A percentile compares a stretch with the other conserved stretches of the same genome.
Conservation (phyloP, 2,888 invertebrate species). For the Rhingia campestris region DNA sequence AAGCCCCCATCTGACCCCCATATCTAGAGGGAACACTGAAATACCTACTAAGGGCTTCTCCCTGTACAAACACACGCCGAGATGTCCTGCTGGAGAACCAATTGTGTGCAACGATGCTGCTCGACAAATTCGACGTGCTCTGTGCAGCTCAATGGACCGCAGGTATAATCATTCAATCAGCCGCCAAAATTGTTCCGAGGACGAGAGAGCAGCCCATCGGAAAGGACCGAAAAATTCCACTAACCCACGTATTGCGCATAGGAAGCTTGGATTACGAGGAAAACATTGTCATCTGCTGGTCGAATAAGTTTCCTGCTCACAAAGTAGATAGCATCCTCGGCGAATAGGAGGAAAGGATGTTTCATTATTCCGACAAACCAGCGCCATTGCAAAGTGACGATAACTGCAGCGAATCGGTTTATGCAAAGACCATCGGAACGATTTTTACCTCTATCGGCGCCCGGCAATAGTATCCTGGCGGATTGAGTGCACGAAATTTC, state of each 20-base stretch:
- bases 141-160: slow-evolving; percentile 57
- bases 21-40: slow-evolving; percentile 2
- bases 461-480: too few species aligned
- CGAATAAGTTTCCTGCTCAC: not conserved
- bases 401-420: slow-evolving; percentile 35
- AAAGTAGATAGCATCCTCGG: not conserved
- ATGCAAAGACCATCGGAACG: slow-evolving; percentile 8
- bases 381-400: slow-evolving; percentile 50
- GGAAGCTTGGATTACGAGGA: slow-evolving; percentile 5
- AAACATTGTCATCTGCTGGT: slow-evolving; percentile 13
- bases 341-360: slow-evolving; percentile 15
- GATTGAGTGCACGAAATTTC: too few species aligned
- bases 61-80: not conserved
- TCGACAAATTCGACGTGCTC: slow-evolving; percentile 49
- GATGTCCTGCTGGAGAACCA: not conserved
- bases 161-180: slow-evolving; percentile 70
- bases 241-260: not conserved
- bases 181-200: slow-evolving; percentile 45
- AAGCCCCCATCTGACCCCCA: not conserved
- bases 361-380: slow-evolving; percentile 22
- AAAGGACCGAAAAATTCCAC: slow-evolving; percentile 6
- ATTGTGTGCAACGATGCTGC: slow-evolving; percentile 48
- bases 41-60: slow-evolving; percentile 16
- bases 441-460: slow-evolving; percentile 7
- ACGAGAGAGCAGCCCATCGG: slow-evolving; percentile 1